Evolutionary conservation across 2,113 vertebrate species (phyloP), one percentile per base, ranked within the genome.

Genomic region (Scortum barcoo): DNA sequence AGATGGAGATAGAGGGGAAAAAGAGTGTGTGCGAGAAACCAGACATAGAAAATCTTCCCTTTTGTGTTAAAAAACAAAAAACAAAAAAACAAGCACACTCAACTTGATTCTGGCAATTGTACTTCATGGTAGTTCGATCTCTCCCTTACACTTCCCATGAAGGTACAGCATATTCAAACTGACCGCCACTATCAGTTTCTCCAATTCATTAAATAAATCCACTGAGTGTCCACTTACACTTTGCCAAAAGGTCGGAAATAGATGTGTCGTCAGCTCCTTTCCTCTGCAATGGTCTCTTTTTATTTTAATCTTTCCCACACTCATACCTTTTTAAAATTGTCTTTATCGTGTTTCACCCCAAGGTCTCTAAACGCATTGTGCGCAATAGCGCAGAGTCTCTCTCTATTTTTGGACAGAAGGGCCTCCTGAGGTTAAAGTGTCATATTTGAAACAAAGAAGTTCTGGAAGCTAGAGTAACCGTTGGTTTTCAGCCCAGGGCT

Each of bases 331-430:
- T 90, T 67, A 60, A 76, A 81, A 88, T 77, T 68, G 3, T 87
- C 67, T 88, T 90, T 50, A 91, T 94, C 78, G 3, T 69, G 69
- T 94, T 94, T 94, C 89, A 76, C 86, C 90, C 83, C 78, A 57
- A 72, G 81, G 91, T 94, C 72, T 68, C 38, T 62, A 72, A 77
- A 72, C 75, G 82, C 79, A 73, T 80, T 65, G 30, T 61, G 72
- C 81, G 77, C 78, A 82, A 57, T 81, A 53, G 33, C 74, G 71
- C 40, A 89, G 79, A 83, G 28, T 48, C 57, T 51, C 50, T 44
- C 58, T 83, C 80, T 85, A 73, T 87, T 83, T 88, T 89, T 81
- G 70, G 81, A 80, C 20, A 62, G 62, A 14, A 33, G 30, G 30
- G 44, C 80, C 67, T 74, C 51, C 65, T 7, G 24, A 86, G 87